Evolutionary conservation across 2,113 vertebrate species (phyloP), one percentile per base, ranked within the genome.

Genomic region (Pelmatolapia mariae): DNA sequence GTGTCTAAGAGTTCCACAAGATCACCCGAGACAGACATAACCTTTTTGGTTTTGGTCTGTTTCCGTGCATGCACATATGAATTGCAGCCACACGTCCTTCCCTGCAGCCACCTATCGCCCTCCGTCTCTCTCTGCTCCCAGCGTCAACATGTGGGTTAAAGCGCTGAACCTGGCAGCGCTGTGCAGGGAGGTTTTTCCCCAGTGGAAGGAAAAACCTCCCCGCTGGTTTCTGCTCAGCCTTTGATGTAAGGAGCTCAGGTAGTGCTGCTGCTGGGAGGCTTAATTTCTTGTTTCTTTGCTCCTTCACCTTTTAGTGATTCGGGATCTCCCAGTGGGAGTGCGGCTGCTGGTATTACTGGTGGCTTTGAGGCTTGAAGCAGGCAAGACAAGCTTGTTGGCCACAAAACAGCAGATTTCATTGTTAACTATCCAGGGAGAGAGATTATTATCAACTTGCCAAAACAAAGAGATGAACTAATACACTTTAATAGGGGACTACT

Each of bases 101-200:
- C 89, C 66, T 82, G 80, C 83, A 61, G 81, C 86, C 80, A 59
- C 80, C 22, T 52, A 1, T 84, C 54, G 16, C 59, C 50, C 85
- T 53, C 73, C 8, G 63, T 85, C 66, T 59, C 80, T 29, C 53
- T 11, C 11, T 57, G 73, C 82, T 83, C 38, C 78, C 57, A 50
- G 81, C 88, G 68, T 93, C 89, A 94, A 90, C 93, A 93, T 94
- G 89, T 91, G 91, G 84, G 90, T 89, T 94, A 88, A 93, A 86
- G 91, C 61, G 24, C 80, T 83, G 81, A 89, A 85, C 83, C 89
- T 87, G 81, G 56, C 86, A 52, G 90, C 8, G 2, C 24, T 7
- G 87, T 2, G 16, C 79, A 84, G 83, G 92, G 61, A 87, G 56
- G 79, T 29, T 56, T 56, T 56, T 56, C 53, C n/a, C n/a, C n/a